Percentiles rank a stretch among this genome's conserved stretches.
Evolutionary conservation across 2,113 vertebrate species (phyloP).

Genomic region (Phalacrocorax brasilianus): DNA sequence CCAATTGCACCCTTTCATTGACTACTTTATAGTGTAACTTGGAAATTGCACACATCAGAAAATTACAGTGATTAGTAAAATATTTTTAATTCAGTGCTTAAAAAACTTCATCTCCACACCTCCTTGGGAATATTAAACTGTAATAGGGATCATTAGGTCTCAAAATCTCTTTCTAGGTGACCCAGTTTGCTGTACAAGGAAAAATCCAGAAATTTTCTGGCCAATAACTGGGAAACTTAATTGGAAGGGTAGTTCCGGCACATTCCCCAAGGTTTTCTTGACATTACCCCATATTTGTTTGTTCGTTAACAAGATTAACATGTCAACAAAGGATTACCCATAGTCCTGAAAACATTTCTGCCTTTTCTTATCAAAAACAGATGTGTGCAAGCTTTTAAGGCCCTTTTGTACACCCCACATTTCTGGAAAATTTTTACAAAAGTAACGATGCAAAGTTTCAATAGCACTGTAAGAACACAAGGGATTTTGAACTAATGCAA

Average conservation of each 20-base stretch:
- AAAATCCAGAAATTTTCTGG: background rate
- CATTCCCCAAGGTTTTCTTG: background rate
- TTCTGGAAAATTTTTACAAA: background rate
- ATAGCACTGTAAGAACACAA: background rate
- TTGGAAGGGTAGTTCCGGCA: background rate
- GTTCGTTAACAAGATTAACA: background rate
- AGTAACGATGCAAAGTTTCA: background rate
- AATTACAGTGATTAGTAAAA: background rate
- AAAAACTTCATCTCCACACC: background rate
- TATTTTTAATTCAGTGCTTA: background rate
- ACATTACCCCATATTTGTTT: background rate
- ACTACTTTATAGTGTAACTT: background rate
- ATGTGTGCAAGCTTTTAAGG: rapidly evolving
- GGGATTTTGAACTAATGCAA: background rate
- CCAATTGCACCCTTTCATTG: background rate
- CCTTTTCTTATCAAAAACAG: background rate
- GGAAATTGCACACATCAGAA: background rate
- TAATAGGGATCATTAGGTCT: background rate
- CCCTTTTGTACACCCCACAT: background rate
- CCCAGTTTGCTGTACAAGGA: background rate
- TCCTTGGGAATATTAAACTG: background rate
- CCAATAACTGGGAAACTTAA: background rate
- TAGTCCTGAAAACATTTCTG: background rate
- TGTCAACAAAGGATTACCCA: background rate
- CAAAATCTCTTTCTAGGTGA: background rate